Conservation (phyloP, 1,140 invertebrate genomes). For the Himalopsyche phryganea region DNA sequence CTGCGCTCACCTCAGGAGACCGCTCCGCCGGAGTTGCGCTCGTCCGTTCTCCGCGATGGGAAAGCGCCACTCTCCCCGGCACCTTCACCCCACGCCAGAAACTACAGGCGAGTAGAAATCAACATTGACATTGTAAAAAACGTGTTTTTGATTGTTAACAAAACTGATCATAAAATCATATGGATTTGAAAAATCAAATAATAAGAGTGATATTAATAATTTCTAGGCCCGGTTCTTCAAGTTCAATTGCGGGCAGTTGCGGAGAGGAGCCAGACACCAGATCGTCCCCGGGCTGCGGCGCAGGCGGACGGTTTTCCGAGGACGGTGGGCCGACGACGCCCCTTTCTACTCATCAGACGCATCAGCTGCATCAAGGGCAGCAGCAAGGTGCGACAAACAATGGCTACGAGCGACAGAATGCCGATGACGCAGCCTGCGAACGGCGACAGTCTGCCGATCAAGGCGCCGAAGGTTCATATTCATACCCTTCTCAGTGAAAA, state of each 20-base stretch:
- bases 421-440: constrained; percentile 47
- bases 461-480: constrained; percentile 47
- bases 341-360: not conserved
- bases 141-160: too few relatives aligned
- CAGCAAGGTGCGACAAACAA: constrained; percentile 43
- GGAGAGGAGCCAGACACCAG: constrained; percentile 51
- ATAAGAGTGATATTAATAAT: too few relatives aligned
- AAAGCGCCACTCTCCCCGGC: constrained; percentile 56
- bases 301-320: constrained; percentile 39
- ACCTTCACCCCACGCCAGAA: constrained; percentile 57
- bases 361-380: constrained; percentile 38
- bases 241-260: constrained; percentile 50
- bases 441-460: constrained; percentile 45
- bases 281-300: constrained; percentile 46
- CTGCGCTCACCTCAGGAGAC: constrained; percentile 49
- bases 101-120: constrained; percentile 43
- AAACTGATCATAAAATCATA: too few relatives aligned
- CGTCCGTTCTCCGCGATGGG: constrained; percentile 50
- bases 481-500: not conserved
- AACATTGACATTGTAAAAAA: not conserved
- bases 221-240: constrained; percentile 51
- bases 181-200: too few relatives aligned
- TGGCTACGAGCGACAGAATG: constrained; percentile 45
- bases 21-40: constrained; percentile 40
- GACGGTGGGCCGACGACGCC: constrained; percentile 42